These are phyloP conservation scores for Lytechinus variegatus DNA, from an alignment of 35 echinoderm and acorn worm species.

Conservation along the genomic window DNA sequence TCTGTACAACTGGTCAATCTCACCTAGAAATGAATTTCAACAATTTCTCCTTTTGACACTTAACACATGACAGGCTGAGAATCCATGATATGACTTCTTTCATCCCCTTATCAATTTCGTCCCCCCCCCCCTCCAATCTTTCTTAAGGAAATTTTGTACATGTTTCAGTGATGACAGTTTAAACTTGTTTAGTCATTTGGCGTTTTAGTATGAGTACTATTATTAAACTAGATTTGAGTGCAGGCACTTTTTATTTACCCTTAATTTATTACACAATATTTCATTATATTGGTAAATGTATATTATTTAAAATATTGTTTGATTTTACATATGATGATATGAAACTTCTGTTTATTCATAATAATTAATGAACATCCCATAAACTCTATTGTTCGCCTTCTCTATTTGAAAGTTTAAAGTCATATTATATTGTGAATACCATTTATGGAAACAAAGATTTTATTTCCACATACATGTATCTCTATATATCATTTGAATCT, in stretches of 20 bases:
- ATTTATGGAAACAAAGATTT: background rate
- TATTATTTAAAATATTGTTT: background rate
- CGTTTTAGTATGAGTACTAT: constrained; percentile 38
- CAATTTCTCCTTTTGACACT: too few relatives aligned
- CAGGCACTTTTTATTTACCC: constrained; percentile 47
- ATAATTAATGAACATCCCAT: background rate
- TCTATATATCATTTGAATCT: background rate
- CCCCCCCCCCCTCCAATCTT: background rate
- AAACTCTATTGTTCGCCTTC: background rate
- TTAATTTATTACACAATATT: constrained; percentile 35
- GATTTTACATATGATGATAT: background rate
- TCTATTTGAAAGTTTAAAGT: background rate
- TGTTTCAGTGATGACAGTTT: background rate
- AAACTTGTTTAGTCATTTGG: background rate
- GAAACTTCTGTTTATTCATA: background rate
- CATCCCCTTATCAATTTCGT: too few relatives aligned
- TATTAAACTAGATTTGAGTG: background rate
- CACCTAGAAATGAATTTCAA: too few relatives aligned
- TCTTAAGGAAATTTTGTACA: background rate
- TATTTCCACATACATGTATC: background rate
- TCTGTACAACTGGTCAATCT: too few relatives aligned
- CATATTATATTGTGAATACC: background rate
- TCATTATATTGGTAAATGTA: background rate
- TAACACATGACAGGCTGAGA: too few relatives aligned
- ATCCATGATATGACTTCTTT: background rate